Conservation (phyloP, 2,797 vertebrate genomes). For the Acrossocheilus wenchowensis region DNA sequence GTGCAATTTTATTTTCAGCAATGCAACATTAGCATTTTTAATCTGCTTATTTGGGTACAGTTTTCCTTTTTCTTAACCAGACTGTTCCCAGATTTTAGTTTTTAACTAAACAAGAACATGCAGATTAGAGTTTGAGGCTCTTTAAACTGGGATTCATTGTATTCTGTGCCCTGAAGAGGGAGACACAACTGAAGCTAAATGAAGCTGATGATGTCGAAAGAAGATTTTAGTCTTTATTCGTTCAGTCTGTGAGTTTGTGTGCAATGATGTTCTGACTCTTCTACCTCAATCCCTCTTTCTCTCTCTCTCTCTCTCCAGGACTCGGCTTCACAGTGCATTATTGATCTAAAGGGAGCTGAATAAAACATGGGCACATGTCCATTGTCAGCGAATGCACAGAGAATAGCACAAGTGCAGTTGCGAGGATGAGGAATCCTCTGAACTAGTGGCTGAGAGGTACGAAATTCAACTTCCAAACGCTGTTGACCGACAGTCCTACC, state of each 20-base stretch:
- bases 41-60: neutral
- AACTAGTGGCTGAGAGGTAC: constrained; percentile 25
- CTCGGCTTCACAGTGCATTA: constrained; percentile 56
- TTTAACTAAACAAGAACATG: neutral
- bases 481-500: constrained; percentile 6
- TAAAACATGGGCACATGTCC: constrained; percentile 59
- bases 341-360: constrained; percentile 61
- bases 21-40: neutral
- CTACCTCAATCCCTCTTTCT: constrained; percentile 15
- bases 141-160: neutral
- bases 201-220: constrained; percentile 18
- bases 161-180: constrained; percentile 34
- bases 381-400: constrained; percentile 53
- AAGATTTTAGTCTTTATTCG: neutral
- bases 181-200: constrained; percentile 43
- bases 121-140: neutral
- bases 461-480: constrained; percentile 40
- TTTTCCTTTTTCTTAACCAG: neutral
- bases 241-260: constrained; percentile 28
- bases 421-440: constrained; percentile 16
- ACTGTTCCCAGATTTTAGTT: neutral
- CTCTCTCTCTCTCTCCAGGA: constrained; percentile 37
- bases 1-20: neutral
- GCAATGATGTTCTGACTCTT: constrained; percentile 19
- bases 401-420: constrained; percentile 35